phyloP scores from a whole-genome alignment of 2,888 invertebrate genomes.

The Nudaria mundana region DNA sequence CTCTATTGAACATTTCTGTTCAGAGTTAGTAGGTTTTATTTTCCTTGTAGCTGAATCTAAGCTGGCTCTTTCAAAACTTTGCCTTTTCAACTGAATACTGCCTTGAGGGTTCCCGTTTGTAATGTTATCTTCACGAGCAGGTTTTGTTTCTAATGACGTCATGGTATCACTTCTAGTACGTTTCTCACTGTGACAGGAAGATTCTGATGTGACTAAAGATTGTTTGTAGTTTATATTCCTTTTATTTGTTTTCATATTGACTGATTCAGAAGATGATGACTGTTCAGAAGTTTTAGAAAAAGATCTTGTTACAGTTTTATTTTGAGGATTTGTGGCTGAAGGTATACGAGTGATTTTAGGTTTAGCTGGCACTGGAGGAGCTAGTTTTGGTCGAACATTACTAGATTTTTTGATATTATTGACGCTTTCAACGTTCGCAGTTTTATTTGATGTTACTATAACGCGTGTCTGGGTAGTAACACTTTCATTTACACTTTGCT shows the following conservation, averaged over 20 bases:
- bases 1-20: slow-evolving; percentile 50
- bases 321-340: slow-evolving; percentile 33
- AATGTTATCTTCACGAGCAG: slow-evolving; percentile 20
- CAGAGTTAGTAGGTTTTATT: slow-evolving; percentile 43
- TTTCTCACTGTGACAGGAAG: slow-evolving; percentile 43
- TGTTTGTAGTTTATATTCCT: slow-evolving; percentile 50
- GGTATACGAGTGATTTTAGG: slow-evolving; percentile 70
- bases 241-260: slow-evolving; percentile 55
- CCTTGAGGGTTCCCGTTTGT: slow-evolving; percentile 42
- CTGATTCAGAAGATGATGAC: slow-evolving; percentile 51
- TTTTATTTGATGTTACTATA: slow-evolving; percentile 34
- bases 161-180: slow-evolving; percentile 17
- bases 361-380: slow-evolving; percentile 85
- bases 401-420: slow-evolving; percentile 38
- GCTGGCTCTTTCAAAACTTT: slow-evolving; percentile 74
- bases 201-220: slow-evolving; percentile 46
- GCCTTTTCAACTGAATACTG: slow-evolving; percentile 68
- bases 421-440: slow-evolving; percentile 31
- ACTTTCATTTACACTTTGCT: slow-evolving; percentile 38
- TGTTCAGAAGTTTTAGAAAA: slow-evolving; percentile 44
- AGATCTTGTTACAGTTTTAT: slow-evolving; percentile 35
- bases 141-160: slow-evolving; percentile 22
- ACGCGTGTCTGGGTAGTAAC: slow-evolving; percentile 36
- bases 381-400: slow-evolving; percentile 72
- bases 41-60: slow-evolving; percentile 72